These are phyloP conservation scores for Podocnemis expansa DNA, from an alignment of 2,113 vertebrate genomes.

Conservation along the genomic window DNA sequence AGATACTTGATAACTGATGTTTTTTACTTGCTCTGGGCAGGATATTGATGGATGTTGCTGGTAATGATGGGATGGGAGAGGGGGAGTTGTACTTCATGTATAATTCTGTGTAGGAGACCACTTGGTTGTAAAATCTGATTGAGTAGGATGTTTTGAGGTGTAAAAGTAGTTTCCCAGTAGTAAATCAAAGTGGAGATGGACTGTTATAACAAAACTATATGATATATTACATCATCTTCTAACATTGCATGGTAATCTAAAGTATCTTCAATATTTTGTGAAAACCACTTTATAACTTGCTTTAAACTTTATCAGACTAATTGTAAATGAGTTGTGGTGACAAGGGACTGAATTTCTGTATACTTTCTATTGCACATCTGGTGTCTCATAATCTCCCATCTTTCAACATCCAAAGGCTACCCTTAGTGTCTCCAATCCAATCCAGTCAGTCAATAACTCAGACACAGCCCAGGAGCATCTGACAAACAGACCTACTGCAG, in stretches of 20 bases:
- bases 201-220: not conserved
- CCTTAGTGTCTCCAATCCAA: not conserved
- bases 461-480: not conserved
- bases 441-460: not conserved
- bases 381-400: not conserved
- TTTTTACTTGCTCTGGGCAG: not conserved
- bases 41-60: not conserved
- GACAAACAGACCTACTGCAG: not conserved
- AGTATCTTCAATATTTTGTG: not conserved
- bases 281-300: not conserved
- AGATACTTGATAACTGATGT: slow-evolving; percentile 1
- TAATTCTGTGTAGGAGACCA: not conserved
- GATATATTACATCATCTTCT: not conserved
- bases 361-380: not conserved
- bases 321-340: not conserved
- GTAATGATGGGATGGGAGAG: not conserved
- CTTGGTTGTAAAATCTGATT: not conserved
- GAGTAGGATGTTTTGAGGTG: not conserved
- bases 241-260: not conserved
- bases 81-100: not conserved
- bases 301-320: not conserved
- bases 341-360: not conserved
- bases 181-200: not conserved
- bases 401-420: not conserved
- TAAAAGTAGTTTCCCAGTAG: not conserved